phyloP scores from a whole-genome alignment of 2,797 vertebrate species.

The Phoxinus dragarum region DNA sequence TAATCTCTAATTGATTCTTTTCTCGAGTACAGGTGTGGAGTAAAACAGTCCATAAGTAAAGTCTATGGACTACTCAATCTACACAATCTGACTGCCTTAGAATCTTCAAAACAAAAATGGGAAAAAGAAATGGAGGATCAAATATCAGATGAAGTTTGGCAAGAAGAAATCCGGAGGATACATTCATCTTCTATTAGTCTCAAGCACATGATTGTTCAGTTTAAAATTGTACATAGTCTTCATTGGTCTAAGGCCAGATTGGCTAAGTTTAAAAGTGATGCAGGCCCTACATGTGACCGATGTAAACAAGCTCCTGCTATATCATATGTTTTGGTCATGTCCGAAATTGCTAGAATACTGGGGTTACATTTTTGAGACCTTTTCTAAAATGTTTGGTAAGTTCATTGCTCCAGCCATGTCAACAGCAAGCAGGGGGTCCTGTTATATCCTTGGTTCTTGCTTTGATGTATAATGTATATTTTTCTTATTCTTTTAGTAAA shows the following conservation, averaged over 20 bases:
- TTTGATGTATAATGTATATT: too few species aligned
- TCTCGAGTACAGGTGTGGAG: too few species aligned
- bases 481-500: too few species aligned
- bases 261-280: background rate
- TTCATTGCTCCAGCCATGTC: too few species aligned
- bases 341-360: background rate
- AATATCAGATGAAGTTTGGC: conserved; percentile 8
- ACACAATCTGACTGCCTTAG: background rate
- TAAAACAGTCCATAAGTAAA: background rate
- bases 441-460: too few species aligned
- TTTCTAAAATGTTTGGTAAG: conserved; percentile 25
- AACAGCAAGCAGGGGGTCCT: too few species aligned
- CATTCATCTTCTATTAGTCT: conserved; percentile 13
- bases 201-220: conserved; percentile 22
- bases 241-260: conserved; percentile 31
- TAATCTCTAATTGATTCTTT: too few species aligned
- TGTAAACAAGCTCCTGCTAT: conserved; percentile 16
- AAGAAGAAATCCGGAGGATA: background rate
- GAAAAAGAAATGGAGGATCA: background rate
- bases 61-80: background rate
- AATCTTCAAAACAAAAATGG: background rate
- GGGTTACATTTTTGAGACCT: conserved; percentile 31
- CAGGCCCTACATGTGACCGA: conserved; percentile 17
- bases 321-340: conserved; percentile 20
- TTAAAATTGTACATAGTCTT: conserved; percentile 28